Percentiles rank a stretch among this genome's conserved stretches.
phyloP scores from a whole-genome alignment of 2,888 invertebrate genomes.

The Drosophila anceps region DNA sequence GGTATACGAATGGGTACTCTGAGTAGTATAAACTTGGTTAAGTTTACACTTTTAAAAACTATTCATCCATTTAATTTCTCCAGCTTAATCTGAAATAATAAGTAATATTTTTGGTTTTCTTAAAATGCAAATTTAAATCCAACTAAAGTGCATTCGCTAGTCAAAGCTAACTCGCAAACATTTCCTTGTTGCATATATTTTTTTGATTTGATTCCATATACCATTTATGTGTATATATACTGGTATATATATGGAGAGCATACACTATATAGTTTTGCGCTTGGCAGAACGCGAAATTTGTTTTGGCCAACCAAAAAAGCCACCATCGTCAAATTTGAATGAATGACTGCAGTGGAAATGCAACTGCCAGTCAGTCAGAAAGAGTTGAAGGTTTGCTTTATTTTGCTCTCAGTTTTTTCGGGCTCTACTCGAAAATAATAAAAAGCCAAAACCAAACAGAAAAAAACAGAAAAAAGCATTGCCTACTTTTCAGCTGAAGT shows the following conservation, averaged over 20 bases:
- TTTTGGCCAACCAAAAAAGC: constrained; percentile 60
- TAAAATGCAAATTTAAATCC: too few relatives aligned
- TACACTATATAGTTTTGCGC: constrained; percentile 56
- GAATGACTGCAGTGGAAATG: constrained; percentile 77
- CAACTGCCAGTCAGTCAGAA: constrained; percentile 67
- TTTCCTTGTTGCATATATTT: background rate
- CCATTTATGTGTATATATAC: constrained; percentile 35
- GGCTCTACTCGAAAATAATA: constrained; percentile 22
- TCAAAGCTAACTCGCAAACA: background rate
- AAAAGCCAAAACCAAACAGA: background rate
- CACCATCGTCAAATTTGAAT: constrained; percentile 64
- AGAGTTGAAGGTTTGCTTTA: constrained; percentile 24
- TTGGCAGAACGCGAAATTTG: constrained; percentile 66
- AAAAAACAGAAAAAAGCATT: constrained; percentile 40
- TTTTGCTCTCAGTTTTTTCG: constrained; percentile 1
- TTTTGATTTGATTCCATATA: constrained; percentile 23
- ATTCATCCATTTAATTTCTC: background rate
- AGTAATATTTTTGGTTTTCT: background rate
- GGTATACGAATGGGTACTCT: background rate
- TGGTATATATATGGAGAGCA: constrained; percentile 23
- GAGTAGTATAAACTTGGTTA: background rate
- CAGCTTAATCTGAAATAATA: background rate
- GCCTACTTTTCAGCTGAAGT: constrained; percentile 74
- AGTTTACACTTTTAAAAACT: too few relatives aligned
- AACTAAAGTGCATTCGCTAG: constrained; percentile 4